Evolutionary conservation across 2,797 vertebrate species (phyloP).

Genomic region (Leptodactylus fallax): DNA sequence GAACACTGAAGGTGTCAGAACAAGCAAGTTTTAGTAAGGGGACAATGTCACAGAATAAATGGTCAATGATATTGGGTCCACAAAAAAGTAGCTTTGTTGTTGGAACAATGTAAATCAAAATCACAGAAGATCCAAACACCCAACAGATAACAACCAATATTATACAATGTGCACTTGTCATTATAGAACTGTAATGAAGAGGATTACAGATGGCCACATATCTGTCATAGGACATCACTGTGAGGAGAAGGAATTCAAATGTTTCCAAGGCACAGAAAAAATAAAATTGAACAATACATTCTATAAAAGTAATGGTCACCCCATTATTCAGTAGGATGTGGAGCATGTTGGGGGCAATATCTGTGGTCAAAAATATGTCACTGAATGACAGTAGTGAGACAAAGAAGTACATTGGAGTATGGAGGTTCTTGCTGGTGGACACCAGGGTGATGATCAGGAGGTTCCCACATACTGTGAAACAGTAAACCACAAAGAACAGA

Average conservation of each 20-base stretch:
- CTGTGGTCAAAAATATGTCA: too few relatives aligned
- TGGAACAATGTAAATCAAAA: neutral
- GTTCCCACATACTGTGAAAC: too few relatives aligned
- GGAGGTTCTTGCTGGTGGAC: too few relatives aligned
- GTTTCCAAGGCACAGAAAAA: neutral
- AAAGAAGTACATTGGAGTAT: too few relatives aligned
- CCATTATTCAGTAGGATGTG: neutral
- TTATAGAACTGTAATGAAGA: neutral
- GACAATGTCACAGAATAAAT: neutral
- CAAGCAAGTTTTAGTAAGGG: neutral
- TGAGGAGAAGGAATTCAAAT: neutral
- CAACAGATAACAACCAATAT: neutral
- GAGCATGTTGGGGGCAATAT: too few relatives aligned
- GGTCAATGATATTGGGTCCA: neutral
- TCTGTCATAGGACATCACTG: neutral
- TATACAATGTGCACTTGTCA: neutral
- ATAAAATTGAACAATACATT: neutral
- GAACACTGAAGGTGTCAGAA: neutral
- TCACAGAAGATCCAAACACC: neutral
- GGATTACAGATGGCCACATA: constrained; percentile 1
- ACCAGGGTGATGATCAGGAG: too few relatives aligned
- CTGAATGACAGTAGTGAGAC: too few relatives aligned
- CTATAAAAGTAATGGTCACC: neutral
- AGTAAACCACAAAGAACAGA: too few relatives aligned
- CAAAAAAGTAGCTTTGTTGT: neutral